Base-by-base conservation (phyloP, 2,888 invertebrate species). In the Alloscopus bannaensis region DNA sequence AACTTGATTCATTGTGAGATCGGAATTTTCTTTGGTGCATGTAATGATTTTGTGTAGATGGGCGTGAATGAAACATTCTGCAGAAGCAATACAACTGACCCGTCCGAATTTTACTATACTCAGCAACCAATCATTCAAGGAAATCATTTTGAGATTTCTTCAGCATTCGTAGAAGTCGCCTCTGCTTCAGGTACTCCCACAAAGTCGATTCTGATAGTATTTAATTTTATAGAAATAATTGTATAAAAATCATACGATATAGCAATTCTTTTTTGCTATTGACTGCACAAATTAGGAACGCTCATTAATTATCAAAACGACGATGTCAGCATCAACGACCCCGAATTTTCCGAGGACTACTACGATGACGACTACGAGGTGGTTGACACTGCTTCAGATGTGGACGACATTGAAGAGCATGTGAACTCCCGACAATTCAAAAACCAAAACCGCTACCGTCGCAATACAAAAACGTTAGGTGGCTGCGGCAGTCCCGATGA, bases 71-170 rank as follows among this genome's bases (percentile, higher is more conserved):
- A 75, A 40, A 81, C 82, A 18, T 83, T 83, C 57, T 83, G 82
- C 42, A 22, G 72, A 28, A 50, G 29, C 4, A 78, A 78, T 45
- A 40, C 3, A 29, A 75, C 64, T 0, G 60, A 69, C 40, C 73
- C 65, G 0, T 18, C 22, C 4, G 62, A 81, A 18, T 77, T 47
- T 29, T 72, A 83, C 31, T 80, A 78, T 24, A 69, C 45, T 8
- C 69, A 78, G 45, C 82, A 83, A 20, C 82, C 82, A 0, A 83
- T 83, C 16, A 66, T 81, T n/a, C 82, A 83, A 57, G 82, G 75
- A 3, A 83, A 80, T 68, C 75, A 81, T 57, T 78, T 83, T 40
- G 78, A 80, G 57, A 42, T 83, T 31, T 72, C 78, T 3, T 16
- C 71, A 42, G 29, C 18, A 3, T 57, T 50, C 29, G 20, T 83